A percentile compares a stretch with the other conserved stretches of the same genome.
Conservation (phyloP, 1,140 invertebrate species). For the Yoshiicerus persimilis region DNA sequence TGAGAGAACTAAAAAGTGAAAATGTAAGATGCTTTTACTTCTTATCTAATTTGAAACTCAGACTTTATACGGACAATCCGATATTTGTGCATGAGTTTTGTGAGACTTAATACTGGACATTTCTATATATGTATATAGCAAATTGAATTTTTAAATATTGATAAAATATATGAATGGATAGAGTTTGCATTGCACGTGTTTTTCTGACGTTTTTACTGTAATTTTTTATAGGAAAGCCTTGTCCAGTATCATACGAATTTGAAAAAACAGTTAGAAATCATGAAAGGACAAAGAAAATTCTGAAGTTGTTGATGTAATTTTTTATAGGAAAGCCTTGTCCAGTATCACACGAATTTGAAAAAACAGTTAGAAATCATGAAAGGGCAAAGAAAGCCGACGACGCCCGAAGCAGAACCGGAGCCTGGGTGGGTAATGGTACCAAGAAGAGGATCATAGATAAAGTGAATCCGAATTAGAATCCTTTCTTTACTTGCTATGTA, state of each 20-base stretch:
- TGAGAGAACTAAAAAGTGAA: slow-evolving; percentile 66
- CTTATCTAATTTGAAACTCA: background rate
- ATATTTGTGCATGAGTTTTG: no score
- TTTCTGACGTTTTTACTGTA: background rate
- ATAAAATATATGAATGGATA: no score
- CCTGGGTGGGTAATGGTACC: slow-evolving; percentile 46
- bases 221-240: slow-evolving; percentile 60
- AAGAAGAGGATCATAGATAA: slow-evolving; percentile 20
- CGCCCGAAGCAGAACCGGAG: slow-evolving; percentile 29
- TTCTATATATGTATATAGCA: no score
- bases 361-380: slow-evolving; percentile 62
- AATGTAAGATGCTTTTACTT: slow-evolving; percentile 59
- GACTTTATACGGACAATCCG: background rate
- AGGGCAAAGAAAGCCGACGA: slow-evolving; percentile 28
- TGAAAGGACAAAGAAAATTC: slow-evolving; percentile 51
- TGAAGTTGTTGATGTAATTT: no score
- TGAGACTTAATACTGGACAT: no score
- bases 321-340: slow-evolving; percentile 62
- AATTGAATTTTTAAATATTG: no score
- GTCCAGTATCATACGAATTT: slow-evolving; percentile 64
- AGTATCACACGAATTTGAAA: slow-evolving; percentile 65
- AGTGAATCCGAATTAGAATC: background rate
- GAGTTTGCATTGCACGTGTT: background rate
- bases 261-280: slow-evolving; percentile 63
- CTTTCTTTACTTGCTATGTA: background rate